Base-by-base conservation (phyloP, 2,113 vertebrate genomes). In the Chinchilla lanigera region DNA sequence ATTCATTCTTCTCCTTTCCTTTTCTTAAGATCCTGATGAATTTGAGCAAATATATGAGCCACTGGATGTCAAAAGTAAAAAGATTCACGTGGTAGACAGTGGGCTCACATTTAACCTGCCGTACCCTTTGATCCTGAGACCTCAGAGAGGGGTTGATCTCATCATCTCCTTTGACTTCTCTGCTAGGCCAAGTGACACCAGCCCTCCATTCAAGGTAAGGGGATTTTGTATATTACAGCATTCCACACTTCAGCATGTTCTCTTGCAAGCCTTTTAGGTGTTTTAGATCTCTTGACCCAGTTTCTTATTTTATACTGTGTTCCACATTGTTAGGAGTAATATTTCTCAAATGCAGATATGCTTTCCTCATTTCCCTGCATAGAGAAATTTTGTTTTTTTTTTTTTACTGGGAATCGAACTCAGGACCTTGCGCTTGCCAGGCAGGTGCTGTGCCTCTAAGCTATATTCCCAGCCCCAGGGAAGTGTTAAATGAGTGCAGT, bases 121-220 rank as follows among this genome's bases (percentile, higher is more conserved):
- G 0, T 99, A 99, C 92, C 99, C 99, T 0, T 98, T 99, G 97
- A 99, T 99, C 94, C 98, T 99, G 58, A 99, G 99, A 82, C 99
- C 99, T 17, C 99, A 99, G 33, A 99, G 99, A 2, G 99, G 99
- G 0, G 99, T 99, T 0, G 99, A 99, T 97, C 99, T 99, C 97
- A 99, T 99, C 80, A 99, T 99, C 98, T 99, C 99, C 44, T 99
- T 99, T 5, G 99, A 99, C 97, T 99, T 99, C 93, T 99, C 99
- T 47, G 99, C 99, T 0, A 98, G 99, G 58, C 99, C 99, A 1
- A 99, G 99, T 71, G 99, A 99, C 98, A 99, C 99, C 52, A 99
- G 99, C 89, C 99, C 99, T 41, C 99, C 99, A 0, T 99, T 99
- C 97, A 99, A 99, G 99, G 99, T 99, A 96, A 98, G 98, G 16